Evolutionary conservation across 2,888 invertebrate species (phyloP), one percentile per base, ranked within the genome.

Genomic region (Panorpa germanica): DNA sequence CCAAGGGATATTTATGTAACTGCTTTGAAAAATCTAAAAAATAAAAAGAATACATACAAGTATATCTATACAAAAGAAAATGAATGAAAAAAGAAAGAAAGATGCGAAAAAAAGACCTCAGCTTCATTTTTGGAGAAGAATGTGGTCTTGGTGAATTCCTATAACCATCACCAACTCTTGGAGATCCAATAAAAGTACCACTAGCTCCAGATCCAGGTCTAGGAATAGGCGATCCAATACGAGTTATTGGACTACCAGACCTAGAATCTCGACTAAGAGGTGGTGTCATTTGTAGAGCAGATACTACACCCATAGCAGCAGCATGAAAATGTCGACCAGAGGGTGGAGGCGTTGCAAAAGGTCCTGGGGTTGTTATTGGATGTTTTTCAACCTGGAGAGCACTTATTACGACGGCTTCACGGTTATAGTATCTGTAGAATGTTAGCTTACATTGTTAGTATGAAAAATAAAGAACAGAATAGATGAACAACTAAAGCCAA

Each of bases 361-460:
- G 83, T 25, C 83, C 83, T n/a, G 82, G 82, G 35, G 81, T 81
- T 23, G 78, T 77, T 38, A 85, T 73, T 29, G 85, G 85, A 59
- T 85, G 76, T 54, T 86, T 88, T 54, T 88, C 88, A 41, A 88
- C 85, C 63, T 88, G 85, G 35, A 90, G 64, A 31, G 88, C 86
- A 52, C 86, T 86, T 57, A 88, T 81, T 34, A 88, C 88, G 40
- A 90, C 76, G 35, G 86, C 85, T 55, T 86, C 83, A 40, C 88
- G 72, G 53, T 83, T 83, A 61, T 88, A 83, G 57, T 88, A 88
- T 59, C 88, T 88, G 55, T 45, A 59, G 57, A 45, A 39, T 34
- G 39, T 37, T n/a, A n/a, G n/a, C n/a, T n/a, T n/a, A 27, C 9
- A n/a, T n/a, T n/a, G n/a, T n/a, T n/a, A n/a, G n/a, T n/a, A n/a